These are phyloP conservation scores for Condylura cristata DNA, from an alignment of 2,113 vertebrate species.

Conservation along the genomic window DNA sequence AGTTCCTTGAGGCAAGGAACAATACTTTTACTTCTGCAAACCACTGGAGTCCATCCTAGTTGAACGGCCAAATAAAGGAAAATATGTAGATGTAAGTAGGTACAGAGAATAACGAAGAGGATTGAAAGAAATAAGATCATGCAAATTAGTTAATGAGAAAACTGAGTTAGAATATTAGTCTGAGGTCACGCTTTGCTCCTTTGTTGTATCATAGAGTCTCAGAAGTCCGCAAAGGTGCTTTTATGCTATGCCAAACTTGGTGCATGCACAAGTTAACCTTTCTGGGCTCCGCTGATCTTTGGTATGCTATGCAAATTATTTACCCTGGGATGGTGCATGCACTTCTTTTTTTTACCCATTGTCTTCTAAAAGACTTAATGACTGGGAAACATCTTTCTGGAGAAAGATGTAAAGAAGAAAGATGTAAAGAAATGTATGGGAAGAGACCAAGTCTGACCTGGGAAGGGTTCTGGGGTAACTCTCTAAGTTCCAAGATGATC, in stretches of 20 bases:
- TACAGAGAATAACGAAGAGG: neutral
- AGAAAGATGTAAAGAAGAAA: slow-evolving; percentile 5
- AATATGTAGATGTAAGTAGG: neutral
- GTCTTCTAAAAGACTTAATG: neutral
- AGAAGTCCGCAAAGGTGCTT: neutral
- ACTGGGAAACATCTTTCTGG: neutral
- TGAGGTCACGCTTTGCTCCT: neutral
- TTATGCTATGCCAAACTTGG: neutral
- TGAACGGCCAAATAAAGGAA: neutral
- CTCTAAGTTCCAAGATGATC: neutral
- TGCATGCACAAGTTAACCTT: neutral
- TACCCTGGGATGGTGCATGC: neutral
- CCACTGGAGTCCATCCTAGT: neutral
- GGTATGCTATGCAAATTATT: neutral
- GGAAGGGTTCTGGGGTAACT: neutral
- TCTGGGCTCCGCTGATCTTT: neutral
- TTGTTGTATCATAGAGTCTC: neutral
- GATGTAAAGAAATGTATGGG: neutral
- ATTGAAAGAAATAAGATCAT: neutral
- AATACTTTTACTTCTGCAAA: neutral
- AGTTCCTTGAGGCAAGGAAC: neutral
- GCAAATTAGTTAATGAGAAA: neutral
- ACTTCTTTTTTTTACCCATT: neutral
- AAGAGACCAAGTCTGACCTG: neutral
- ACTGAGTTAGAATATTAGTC: neutral